Conservation (phyloP, 2,113 vertebrate genomes). For the Syngnathoides biaculeatus region DNA sequence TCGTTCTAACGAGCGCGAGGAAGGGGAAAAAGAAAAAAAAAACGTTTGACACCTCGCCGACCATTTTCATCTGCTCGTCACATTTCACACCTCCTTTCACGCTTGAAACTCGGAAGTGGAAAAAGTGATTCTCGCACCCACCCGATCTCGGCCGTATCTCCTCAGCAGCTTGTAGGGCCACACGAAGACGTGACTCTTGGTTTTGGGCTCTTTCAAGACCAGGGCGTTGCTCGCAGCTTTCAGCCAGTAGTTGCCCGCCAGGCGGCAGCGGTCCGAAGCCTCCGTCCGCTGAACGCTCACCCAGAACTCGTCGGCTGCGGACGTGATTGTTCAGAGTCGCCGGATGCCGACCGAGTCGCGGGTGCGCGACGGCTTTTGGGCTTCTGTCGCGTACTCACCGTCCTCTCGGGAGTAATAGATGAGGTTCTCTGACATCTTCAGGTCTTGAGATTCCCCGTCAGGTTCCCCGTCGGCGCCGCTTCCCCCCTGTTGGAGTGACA, state of each 20-base stretch:
- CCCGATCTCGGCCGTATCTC: slow-evolving; percentile 92
- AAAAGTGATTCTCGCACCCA: slow-evolving; percentile 46
- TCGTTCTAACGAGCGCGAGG: no score
- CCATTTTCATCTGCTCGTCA: background rate
- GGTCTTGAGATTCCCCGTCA: slow-evolving; percentile 59
- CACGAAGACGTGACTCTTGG: slow-evolving; percentile 70
- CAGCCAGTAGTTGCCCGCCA: slow-evolving; percentile 82
- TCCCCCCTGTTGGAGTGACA: slow-evolving; percentile 60
- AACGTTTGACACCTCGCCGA: background rate
- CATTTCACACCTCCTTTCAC: slow-evolving; percentile 6
- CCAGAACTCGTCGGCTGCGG: slow-evolving; percentile 85
- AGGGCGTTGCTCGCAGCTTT: slow-evolving; percentile 80
- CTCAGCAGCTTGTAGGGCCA: slow-evolving; percentile 96
- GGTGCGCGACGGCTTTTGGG: background rate
- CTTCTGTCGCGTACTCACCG: slow-evolving; percentile 70
- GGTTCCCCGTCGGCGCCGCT: slow-evolving; percentile 42
- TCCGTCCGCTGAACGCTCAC: slow-evolving; percentile 87
- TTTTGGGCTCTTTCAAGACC: slow-evolving; percentile 79
- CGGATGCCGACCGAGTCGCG: no score
- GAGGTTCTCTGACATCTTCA: slow-evolving; percentile 94
- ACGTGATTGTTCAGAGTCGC: background rate
- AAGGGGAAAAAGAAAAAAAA: no score
- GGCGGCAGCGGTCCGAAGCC: slow-evolving; percentile 84
- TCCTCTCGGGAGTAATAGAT: slow-evolving; percentile 90
- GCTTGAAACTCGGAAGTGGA: background rate